A percentile compares a stretch with the other conserved stretches of the same genome.
Evolutionary conservation across 2,888 invertebrate genomes (phyloP).

Genomic region (Phaedon cochleariae): DNA sequence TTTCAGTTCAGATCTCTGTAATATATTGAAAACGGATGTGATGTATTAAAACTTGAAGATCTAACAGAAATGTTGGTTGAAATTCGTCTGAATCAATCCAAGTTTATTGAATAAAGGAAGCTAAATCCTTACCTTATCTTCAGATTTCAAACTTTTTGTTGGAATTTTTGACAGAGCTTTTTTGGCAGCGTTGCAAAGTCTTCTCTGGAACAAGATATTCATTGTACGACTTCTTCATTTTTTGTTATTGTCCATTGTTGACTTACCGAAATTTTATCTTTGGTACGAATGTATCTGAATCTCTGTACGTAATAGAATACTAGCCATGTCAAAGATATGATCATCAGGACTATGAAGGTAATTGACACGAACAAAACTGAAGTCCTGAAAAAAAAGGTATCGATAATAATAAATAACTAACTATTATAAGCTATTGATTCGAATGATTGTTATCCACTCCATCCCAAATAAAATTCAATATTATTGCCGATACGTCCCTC

Average conservation of each 20-base stretch:
- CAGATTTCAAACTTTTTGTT: conserved; percentile 84
- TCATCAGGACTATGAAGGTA: conserved; percentile 94
- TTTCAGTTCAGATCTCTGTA: background rate
- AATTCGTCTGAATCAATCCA: background rate
- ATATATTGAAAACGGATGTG: no score
- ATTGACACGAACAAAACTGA: conserved; percentile 95
- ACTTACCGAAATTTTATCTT: conserved; percentile 89
- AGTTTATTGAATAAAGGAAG: background rate
- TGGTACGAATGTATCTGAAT: conserved; percentile 93
- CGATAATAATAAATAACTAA: background rate
- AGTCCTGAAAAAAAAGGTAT: conserved; percentile 70
- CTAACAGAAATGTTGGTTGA: no score
- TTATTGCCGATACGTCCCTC: no score
- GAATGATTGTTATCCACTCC: no score
- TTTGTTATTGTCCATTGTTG: conserved; percentile 17
- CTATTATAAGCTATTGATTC: no score
- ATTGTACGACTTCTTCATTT: no score
- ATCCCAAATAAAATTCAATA: no score
- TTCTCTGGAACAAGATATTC: conserved; percentile 72
- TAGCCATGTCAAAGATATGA: conserved; percentile 93
- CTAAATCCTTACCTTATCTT: conserved; percentile 78
- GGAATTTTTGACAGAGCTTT: conserved; percentile 94
- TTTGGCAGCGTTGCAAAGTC: conserved; percentile 91
- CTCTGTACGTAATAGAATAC: conserved; percentile 96
- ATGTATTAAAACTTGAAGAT: no score